Evolutionary conservation across 2,888 invertebrate genomes (phyloP).

Genomic region (Euspilapteryx auroguttella): DNA sequence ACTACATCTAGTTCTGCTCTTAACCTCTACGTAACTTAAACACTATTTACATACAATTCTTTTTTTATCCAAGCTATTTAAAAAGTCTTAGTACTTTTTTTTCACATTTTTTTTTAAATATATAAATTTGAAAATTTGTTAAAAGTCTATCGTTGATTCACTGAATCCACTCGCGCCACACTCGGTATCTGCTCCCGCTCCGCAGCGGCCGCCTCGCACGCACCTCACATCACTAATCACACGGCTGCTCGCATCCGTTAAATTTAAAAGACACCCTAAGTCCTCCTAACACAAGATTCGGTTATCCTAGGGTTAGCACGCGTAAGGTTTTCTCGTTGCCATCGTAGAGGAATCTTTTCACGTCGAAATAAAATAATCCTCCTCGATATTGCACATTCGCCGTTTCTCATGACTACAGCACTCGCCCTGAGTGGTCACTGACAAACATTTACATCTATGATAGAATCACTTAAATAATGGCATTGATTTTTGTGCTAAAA

Average conservation of each 20-base stretch:
- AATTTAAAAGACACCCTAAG: too few species aligned
- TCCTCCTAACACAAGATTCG: too few species aligned
- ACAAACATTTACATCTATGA: conserved; percentile 23
- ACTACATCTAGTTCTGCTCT: conserved; percentile 55
- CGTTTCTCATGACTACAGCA: too few species aligned
- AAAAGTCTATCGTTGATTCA: conserved; percentile 51
- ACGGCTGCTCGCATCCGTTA: too few species aligned
- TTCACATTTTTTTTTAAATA: conserved; percentile 29
- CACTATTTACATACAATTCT: conserved; percentile 56
- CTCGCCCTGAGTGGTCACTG: conserved; percentile 1
- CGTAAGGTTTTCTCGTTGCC: too few species aligned
- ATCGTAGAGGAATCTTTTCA: too few species aligned
- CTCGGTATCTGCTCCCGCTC: conserved; percentile 11
- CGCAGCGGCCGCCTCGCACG: too few species aligned
- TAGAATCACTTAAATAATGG: conserved; percentile 19
- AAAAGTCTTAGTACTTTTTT: conserved; percentile 56
- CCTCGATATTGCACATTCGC: too few species aligned
- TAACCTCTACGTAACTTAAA: conserved; percentile 43
- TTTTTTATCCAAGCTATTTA: conserved; percentile 50
- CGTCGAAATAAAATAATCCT: too few species aligned
- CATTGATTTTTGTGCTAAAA: not conserved
- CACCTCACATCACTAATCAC: conserved; percentile 2
- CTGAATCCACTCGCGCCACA: conserved; percentile 49
- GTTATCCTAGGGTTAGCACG: too few species aligned
- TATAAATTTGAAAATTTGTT: conserved; percentile 60